These are phyloP conservation scores for Salvelinus alpinus DNA, from an alignment of 2,113 vertebrate species.

Conservation along the genomic window DNA sequence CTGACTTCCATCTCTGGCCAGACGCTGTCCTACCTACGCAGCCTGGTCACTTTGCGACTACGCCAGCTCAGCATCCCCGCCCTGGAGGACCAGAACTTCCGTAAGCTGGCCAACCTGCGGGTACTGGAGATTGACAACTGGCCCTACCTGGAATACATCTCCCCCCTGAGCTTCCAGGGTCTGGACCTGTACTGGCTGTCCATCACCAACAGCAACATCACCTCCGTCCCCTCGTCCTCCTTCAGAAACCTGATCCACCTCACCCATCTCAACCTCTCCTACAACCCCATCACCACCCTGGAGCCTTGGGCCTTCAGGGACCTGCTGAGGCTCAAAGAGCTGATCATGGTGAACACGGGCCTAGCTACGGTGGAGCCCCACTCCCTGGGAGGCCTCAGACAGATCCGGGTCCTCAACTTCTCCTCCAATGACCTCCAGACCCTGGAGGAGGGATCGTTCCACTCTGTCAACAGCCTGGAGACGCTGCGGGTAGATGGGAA, in stretches of 20 bases:
- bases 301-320: conserved; percentile 91
- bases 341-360: conserved; percentile 89
- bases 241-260: conserved; percentile 89
- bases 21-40: conserved; percentile 88
- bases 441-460: conserved; percentile 91
- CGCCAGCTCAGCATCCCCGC: conserved; percentile 85
- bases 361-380: conserved; percentile 85
- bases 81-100: conserved; percentile 93
- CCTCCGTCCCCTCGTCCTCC: conserved; percentile 83
- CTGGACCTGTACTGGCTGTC: conserved; percentile 92
- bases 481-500: conserved; percentile 92
- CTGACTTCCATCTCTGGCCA: conserved; percentile 91
- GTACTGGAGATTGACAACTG: conserved; percentile 92
- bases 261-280: conserved; percentile 90
- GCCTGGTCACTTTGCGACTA: conserved; percentile 86
- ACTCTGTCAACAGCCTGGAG: conserved; percentile 94
- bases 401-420: conserved; percentile 93
- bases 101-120: conserved; percentile 80
- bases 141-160: conserved; percentile 89
- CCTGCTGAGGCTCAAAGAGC: conserved; percentile 92
- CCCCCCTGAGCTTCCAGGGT: conserved; percentile 86
- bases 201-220: conserved; percentile 95
- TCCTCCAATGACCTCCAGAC: conserved; percentile 91
- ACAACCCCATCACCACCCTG: conserved; percentile 90
- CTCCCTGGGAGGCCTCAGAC: conserved; percentile 86